phyloP scores from a whole-genome alignment of 2,888 invertebrate genomes.

The Auanema freiburgensis region DNA sequence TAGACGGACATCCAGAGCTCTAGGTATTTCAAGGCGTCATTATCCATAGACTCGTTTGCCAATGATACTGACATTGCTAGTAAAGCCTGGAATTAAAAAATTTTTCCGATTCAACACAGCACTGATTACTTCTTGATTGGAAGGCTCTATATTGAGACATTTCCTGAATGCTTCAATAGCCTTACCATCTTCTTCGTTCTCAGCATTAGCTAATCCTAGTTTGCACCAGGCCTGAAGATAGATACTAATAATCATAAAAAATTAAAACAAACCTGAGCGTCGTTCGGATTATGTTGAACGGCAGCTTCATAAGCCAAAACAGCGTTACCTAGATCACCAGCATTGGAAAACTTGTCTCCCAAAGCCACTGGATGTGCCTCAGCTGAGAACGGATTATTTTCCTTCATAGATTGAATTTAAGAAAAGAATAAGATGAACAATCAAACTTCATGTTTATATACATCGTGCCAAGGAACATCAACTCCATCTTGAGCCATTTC shows the following conservation, averaged over 20 bases:
- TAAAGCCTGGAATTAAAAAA: slow-evolving; percentile 71
- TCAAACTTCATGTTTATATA: background rate
- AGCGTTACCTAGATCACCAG: slow-evolving; percentile 90
- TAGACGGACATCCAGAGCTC: slow-evolving; percentile 64
- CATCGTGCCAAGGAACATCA: background rate
- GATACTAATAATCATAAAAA: background rate
- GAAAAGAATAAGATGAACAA: background rate
- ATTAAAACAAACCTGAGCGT: slow-evolving; percentile 42
- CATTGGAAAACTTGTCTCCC: slow-evolving; percentile 69
- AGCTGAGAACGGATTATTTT: slow-evolving; percentile 36
- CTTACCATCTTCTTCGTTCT: slow-evolving; percentile 92
- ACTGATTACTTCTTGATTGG: slow-evolving; percentile 43
- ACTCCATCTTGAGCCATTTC: slow-evolving; percentile 18
- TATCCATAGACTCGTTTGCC: slow-evolving; percentile 91
- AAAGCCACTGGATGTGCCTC: slow-evolving; percentile 30
- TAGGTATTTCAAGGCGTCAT: slow-evolving; percentile 82
- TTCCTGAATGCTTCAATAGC: slow-evolving; percentile 88
- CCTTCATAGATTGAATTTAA: slow-evolving; percentile 17
- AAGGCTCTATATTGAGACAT: slow-evolving; percentile 61
- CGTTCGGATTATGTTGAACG: slow-evolving; percentile 67
- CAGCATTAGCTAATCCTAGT: slow-evolving; percentile 82
- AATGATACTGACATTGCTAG: slow-evolving; percentile 90
- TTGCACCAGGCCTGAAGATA: slow-evolving; percentile 76
- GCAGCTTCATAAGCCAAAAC: slow-evolving; percentile 95
- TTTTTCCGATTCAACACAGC: no score